These are phyloP conservation scores for Sitobion miscanthi DNA, from an alignment of 1,140 invertebrate genomes.

Conservation along the genomic window DNA sequence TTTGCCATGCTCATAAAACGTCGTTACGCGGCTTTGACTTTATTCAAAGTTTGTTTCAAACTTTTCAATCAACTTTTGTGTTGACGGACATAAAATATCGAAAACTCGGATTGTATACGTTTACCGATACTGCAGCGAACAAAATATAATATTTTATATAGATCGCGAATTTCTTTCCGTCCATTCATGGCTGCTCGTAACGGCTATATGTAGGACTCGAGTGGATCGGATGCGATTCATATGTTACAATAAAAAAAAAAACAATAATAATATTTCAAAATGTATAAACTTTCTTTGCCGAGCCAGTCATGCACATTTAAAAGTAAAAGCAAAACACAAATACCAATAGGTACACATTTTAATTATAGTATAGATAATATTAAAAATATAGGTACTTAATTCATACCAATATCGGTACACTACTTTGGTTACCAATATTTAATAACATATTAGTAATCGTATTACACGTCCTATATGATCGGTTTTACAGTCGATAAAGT, in stretches of 20 bases:
- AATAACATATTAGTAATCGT: too few relatives aligned
- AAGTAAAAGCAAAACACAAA: neutral
- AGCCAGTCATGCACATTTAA: neutral
- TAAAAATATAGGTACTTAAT: neutral
- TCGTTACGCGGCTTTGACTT: neutral
- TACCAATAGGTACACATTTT: neutral
- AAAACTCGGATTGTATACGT: conserved; percentile 11
- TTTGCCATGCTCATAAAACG: neutral
- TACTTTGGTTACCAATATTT: too few relatives aligned
- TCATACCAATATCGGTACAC: too few relatives aligned
- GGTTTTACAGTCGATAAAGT: too few relatives aligned
- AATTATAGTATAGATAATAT: neutral
- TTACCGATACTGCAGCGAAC: neutral
- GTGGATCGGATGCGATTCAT: neutral
- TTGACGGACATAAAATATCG: neutral
- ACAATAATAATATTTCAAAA: neutral
- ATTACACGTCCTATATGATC: too few relatives aligned
- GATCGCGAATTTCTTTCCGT: neutral
- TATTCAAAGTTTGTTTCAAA: neutral
- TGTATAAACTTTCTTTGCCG: neutral
- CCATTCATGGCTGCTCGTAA: neutral
- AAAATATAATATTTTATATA: neutral
- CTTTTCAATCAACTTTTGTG: conserved; percentile 13
- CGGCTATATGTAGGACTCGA: neutral
- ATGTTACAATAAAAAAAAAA: neutral